Percentiles rank a stretch among this genome's conserved stretches.
Evolutionary conservation across 2,113 vertebrate species (phyloP).

Genomic region (Hyla sarda): DNA sequence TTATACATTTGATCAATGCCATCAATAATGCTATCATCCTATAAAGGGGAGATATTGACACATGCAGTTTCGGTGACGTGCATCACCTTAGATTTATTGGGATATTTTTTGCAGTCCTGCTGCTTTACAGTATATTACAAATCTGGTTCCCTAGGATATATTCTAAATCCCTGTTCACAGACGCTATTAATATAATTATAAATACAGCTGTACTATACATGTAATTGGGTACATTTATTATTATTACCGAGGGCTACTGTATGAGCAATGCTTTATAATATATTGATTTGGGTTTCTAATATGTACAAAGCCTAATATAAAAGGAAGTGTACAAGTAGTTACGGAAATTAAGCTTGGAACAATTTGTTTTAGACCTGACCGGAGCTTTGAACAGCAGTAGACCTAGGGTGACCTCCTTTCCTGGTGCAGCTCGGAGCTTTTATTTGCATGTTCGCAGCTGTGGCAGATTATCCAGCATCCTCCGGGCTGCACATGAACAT

Average conservation of each 20-base stretch:
- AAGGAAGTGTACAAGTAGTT: slow-evolving; percentile 18
- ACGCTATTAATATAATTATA: slow-evolving; percentile 1
- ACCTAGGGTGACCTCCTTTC: slow-evolving; percentile 33
- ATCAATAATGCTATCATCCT: background rate
- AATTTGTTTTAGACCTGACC: background rate
- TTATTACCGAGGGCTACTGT: background rate
- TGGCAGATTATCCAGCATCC: slow-evolving; percentile 37
- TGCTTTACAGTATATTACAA: slow-evolving; percentile 6
- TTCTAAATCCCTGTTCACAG: background rate
- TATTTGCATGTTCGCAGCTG: slow-evolving; percentile 43
- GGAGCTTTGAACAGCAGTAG: background rate
- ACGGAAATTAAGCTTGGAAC: slow-evolving; percentile 13
- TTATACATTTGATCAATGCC: background rate
- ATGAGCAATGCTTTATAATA: background rate
- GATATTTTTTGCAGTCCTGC: too few species aligned
- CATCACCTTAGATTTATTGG: background rate
- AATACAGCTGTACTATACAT: background rate
- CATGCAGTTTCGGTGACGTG: background rate
- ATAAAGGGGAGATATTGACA: background rate
- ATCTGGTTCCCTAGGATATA: background rate
- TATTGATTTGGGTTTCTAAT: slow-evolving; percentile 17
- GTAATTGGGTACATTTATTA: slow-evolving; percentile 13
- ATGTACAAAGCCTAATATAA: slow-evolving; percentile 7
- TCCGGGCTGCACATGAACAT: slow-evolving; percentile 21
- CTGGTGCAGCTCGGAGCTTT: slow-evolving; percentile 11